These are phyloP conservation scores for Hiodon alosoides DNA, from an alignment of 2,113 vertebrate species.

Conservation along the genomic window DNA sequence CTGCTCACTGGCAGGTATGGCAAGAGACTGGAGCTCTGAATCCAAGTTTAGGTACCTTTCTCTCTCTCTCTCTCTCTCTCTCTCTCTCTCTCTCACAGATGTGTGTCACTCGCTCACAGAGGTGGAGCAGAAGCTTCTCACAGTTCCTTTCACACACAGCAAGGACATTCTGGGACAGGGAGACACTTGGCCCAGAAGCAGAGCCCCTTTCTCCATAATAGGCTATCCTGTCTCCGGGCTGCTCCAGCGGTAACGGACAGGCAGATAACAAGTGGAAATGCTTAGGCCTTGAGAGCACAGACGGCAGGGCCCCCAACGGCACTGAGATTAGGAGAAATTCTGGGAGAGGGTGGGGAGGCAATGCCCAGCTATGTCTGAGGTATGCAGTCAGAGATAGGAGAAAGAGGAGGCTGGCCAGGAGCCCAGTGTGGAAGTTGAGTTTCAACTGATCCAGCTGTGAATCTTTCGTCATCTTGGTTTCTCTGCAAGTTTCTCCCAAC, in stretches of 20 bases:
- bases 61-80: too few relatives aligned
- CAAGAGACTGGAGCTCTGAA: too few relatives aligned
- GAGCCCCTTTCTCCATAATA: slow-evolving; percentile 48
- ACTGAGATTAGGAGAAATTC: slow-evolving; percentile 40
- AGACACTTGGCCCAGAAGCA: slow-evolving; percentile 6
- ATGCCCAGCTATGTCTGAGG: slow-evolving; percentile 34
- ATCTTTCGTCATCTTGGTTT: too few relatives aligned
- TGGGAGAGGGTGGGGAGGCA: not conserved
- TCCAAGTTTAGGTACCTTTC: too few relatives aligned
- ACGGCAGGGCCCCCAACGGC: slow-evolving; percentile 11
- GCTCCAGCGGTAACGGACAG: slow-evolving; percentile 56
- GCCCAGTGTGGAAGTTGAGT: not conserved
- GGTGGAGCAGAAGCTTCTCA: not conserved
- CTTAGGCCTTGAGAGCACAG: slow-evolving; percentile 26
- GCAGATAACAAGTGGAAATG: slow-evolving; percentile 51
- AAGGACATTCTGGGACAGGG: slow-evolving; percentile 20
- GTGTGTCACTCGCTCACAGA: not conserved
- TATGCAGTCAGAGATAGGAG: slow-evolving; percentile 42
- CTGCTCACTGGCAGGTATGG: too few relatives aligned
- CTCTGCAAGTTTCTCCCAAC: too few relatives aligned
- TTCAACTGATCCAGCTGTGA: too few relatives aligned
- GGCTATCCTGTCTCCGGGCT: slow-evolving; percentile 37
- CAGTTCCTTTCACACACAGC: not conserved
- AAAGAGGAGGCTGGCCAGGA: not conserved
- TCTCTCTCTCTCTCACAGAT: not conserved